These are phyloP conservation scores for Shinisaurus crocodilurus DNA, from an alignment of 2,113 vertebrate genomes.

Conservation along the genomic window DNA sequence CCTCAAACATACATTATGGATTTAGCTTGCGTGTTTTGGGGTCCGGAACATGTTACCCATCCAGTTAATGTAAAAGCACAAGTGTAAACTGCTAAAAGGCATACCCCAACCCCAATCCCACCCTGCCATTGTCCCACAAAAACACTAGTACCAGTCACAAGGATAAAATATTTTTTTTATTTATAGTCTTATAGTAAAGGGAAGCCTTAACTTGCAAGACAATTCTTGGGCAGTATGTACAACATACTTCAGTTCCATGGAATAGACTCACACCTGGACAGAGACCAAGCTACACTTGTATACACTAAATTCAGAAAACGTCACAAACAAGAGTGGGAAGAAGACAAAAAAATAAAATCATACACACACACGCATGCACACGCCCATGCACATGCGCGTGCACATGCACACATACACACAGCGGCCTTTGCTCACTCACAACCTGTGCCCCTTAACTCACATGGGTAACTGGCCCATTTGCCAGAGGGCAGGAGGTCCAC, in stretches of 20 bases:
- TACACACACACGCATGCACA: slow-evolving; percentile 21
- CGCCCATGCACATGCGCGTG: slow-evolving; percentile 58
- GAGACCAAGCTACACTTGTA: slow-evolving; percentile 79
- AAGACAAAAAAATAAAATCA: slow-evolving; percentile 74
- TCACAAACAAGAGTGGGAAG: slow-evolving; percentile 64
- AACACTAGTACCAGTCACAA: slow-evolving; percentile 70
- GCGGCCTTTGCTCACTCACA: slow-evolving; percentile 34
- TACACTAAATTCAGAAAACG: slow-evolving; percentile 80
- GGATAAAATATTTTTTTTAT: slow-evolving; percentile 97
- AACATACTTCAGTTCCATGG: slow-evolving; percentile 96
- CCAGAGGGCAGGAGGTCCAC: slow-evolving; percentile 40
- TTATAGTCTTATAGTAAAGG: slow-evolving; percentile 99
- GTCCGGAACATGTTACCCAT: neutral
- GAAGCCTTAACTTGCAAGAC: slow-evolving; percentile 97
- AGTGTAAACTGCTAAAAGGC: neutral
- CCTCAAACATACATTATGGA: neutral
- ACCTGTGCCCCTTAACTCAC: neutral
- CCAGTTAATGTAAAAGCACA: neutral
- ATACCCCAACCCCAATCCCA: neutral
- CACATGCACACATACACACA: slow-evolving; percentile 65
- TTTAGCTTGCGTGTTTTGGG: neutral
- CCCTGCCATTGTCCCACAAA: slow-evolving; percentile 47
- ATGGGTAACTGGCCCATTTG: slow-evolving; percentile 17
- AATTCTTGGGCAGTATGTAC: slow-evolving; percentile 96
- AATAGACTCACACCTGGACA: slow-evolving; percentile 85